A percentile compares a stretch with the other conserved stretches of the same genome.
These are phyloP conservation scores for Caenorhabditis afra DNA, from an alignment of 2,888 invertebrate genomes.

Conservation along the genomic window DNA sequence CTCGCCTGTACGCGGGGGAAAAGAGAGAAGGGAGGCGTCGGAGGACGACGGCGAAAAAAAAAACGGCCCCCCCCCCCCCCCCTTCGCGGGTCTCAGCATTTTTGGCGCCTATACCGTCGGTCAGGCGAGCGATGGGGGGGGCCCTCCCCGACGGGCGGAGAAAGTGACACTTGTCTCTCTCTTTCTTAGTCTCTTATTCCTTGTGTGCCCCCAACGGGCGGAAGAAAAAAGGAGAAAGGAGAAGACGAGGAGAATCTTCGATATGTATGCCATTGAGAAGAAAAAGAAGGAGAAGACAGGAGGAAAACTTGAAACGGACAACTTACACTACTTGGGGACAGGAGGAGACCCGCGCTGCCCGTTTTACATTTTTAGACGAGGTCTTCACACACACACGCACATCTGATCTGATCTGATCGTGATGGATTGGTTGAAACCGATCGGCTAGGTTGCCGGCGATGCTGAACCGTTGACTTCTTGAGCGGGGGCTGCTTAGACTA, in stretches of 20 bases:
- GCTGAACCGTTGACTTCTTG: too few species aligned
- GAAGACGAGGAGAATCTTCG: conserved; percentile 5
- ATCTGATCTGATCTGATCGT: too few species aligned
- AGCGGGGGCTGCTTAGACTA: too few species aligned
- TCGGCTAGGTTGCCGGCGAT: too few species aligned
- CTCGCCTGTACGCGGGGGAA: not conserved
- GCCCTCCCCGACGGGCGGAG: not conserved
- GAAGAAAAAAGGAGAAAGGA: conserved; percentile 7
- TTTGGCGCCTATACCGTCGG: conserved; percentile 13
- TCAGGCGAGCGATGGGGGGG: not conserved
- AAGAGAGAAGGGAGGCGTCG: not conserved
- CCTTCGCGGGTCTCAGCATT: too few species aligned
- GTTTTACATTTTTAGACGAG: too few species aligned
- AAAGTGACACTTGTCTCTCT: conserved; percentile 10
- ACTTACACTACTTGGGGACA: not conserved
- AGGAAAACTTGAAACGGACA: conserved; percentile 33
- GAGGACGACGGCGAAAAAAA: not conserved
- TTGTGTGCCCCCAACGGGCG: not conserved
- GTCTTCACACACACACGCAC: too few species aligned
- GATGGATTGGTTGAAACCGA: too few species aligned
- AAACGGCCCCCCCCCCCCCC: too few species aligned
- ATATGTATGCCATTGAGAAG: conserved; percentile 8
- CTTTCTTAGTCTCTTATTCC: not conserved
- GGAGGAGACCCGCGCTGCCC: too few species aligned
- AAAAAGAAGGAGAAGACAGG: not conserved